These are phyloP conservation scores for Brienomyrus longianalis DNA, from an alignment of 2,113 vertebrate species.

Conservation along the genomic window DNA sequence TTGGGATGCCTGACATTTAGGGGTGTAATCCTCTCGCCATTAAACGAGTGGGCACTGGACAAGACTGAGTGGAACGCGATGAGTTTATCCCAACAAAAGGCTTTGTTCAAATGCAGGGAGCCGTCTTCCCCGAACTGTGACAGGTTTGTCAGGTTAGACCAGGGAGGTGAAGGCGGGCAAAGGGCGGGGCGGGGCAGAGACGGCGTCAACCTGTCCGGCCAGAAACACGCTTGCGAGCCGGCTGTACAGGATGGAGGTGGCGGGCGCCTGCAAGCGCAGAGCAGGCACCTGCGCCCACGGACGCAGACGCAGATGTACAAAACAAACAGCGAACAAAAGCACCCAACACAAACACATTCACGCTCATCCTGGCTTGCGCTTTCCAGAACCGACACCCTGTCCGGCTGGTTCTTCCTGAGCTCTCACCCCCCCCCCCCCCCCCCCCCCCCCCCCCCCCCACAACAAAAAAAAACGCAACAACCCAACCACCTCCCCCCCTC, in stretches of 20 bases:
- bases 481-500: no score
- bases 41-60: slow-evolving; percentile 41
- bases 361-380: slow-evolving; percentile 40
- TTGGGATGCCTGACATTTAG: slow-evolving; percentile 27
- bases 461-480: no score
- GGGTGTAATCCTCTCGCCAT: slow-evolving; percentile 27
- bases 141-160: slow-evolving; percentile 62
- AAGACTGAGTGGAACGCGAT: slow-evolving; percentile 32
- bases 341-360: slow-evolving; percentile 46
- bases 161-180: slow-evolving; percentile 37
- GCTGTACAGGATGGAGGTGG: background rate
- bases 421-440: background rate
- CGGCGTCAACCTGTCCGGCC: slow-evolving; percentile 36
- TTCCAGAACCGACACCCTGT: slow-evolving; percentile 40
- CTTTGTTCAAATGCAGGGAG: slow-evolving; percentile 36
- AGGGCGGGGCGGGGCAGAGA: slow-evolving; percentile 37
- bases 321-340: slow-evolving; percentile 41
- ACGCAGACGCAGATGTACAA: slow-evolving; percentile 34
- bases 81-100: slow-evolving; percentile 48
- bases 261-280: background rate
- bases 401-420: slow-evolving; percentile 12
- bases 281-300: slow-evolving; percentile 24
- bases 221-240: slow-evolving; percentile 27
- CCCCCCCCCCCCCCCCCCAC: no score
- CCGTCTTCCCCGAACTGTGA: slow-evolving; percentile 37